Base-by-base conservation (phyloP, 2,797 vertebrate species). In the Sebastes minor region DNA sequence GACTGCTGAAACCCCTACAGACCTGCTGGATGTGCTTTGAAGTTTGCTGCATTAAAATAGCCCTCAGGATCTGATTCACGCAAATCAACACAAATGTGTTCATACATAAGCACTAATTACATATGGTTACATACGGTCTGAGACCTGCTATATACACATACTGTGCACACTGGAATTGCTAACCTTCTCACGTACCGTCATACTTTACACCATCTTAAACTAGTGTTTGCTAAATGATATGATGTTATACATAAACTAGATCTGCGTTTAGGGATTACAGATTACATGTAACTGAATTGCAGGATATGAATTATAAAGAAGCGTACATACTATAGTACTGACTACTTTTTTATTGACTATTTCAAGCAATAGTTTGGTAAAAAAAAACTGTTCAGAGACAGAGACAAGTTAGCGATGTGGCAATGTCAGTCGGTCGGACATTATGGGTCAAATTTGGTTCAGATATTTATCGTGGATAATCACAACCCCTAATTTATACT, bases 1-100 rank as follows among this genome's bases (percentile, higher is more conserved):
- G 25, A 79, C 80, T 12, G 28, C 49, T 68, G 14, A 87, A 91
- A 75, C 73, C 88, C 79, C 87, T 55, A 64, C 76, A 82, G 87
- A 88, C 70, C 49, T 28, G n/a, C 52, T 77, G 68, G 65, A 67
- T 78, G 23, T 52, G 75, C 88, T 92, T 92, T 92, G 89, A 93
- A 91, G 89, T 84, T 62, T 66, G 63, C 71, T 85, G 84, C 78
- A 88, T 89, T 87, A 74, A 74, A 84, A 84, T 14, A 84, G 75
- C 86, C 87, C 69, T 8, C 53, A 82, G 82, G 90, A 86, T 74
- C 73, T 23, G 52, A 87, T 77, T 80, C n/a, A n/a, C 79, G 82
- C 30, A 75, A 70, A 89, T 84, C 62, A 84, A 88, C 79, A 84
- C 52, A 73, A 90, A 81, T 77, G 59, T 82, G 57, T 77, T 83